Evolutionary conservation across 2,113 vertebrate species (phyloP), one percentile per base, ranked within the genome.

Genomic region (Gobius niger): DNA sequence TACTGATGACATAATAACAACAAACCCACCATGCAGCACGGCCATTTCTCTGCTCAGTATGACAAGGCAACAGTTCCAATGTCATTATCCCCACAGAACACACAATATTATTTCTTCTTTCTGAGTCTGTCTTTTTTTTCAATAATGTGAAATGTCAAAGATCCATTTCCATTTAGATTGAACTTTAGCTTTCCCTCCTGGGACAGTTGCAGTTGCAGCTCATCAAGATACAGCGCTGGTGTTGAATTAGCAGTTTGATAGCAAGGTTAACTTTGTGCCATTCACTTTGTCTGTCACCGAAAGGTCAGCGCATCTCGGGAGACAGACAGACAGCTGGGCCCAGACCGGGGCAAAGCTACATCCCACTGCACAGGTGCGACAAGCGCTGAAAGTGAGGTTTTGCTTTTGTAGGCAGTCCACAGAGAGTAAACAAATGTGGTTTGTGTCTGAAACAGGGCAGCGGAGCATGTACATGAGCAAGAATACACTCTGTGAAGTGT

Each of bases 151-250:
- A 81, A 85, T 85, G 80, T 82, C 76, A 86, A 67, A 72, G 68
- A 76, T 69, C 6, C 44, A 82, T 73, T 88, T 88, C 73, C 78
- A 83, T 88, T 86, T 82, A 83, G 69, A 85, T 79, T 60, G 63
- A 75, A 85, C 63, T 78, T 73, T 80, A 59, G 51, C 40, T 52
- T 69, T 67, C 44, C 24, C 65, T 63, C 41, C 40, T 4, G n/a
- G 41, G 42, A 59, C 18, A 60, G 53, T n/a, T 53, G 68, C 19
- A 54, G 59, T 15, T 13, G 18, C 12, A 67, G 54, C 49, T 51
- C 18, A 53, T 56, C 52, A 44, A 49, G 50, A 46, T 62, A 54
- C 54, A 62, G 63, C 66, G 53, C 50, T 73, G n/a, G 56, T 16
- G 67, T 67, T 62, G 42, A 40, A 68, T 78, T 78, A 54, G n/a